Evolutionary conservation across 2,888 invertebrate species (phyloP).

Genomic region (Leptinotarsa juncta): DNA sequence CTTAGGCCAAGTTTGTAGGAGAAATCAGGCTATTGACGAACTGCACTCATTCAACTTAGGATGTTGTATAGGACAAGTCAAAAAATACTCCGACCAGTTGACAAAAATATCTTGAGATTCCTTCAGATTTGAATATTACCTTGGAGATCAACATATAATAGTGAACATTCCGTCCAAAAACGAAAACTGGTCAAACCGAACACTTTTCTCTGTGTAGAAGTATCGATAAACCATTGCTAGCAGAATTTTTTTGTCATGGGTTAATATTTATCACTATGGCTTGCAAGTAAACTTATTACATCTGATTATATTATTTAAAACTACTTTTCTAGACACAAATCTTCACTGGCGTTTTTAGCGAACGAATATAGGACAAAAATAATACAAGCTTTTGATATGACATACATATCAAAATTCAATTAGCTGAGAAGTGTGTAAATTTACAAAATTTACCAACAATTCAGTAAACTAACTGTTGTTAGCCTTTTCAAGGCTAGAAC

Average conservation of each 20-base stretch:
- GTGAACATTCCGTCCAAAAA: conserved; percentile 31
- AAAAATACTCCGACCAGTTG: conserved; percentile 23
- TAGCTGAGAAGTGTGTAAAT: neutral
- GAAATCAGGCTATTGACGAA: conserved; percentile 8
- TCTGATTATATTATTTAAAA: conserved; percentile 62
- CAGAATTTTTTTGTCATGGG: conserved; percentile 50
- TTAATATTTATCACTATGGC: conserved; percentile 61
- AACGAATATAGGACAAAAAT: conserved; percentile 30
- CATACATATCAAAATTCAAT: conserved; percentile 1
- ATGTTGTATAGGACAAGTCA: conserved; percentile 23
- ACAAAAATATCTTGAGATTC: conserved; percentile 23
- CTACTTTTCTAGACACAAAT: conserved; percentile 65
- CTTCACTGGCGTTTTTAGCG: conserved; percentile 58
- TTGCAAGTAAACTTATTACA: conserved; percentile 62
- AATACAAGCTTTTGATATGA: conserved; percentile 23
- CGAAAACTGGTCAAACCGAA: conserved; percentile 36
- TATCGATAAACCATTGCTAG: conserved; percentile 37
- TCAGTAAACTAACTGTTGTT: neutral
- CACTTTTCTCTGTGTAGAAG: conserved; percentile 26
- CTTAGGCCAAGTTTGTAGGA: conserved; percentile 17
- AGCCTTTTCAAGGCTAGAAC: neutral
- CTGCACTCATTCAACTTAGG: conserved; percentile 17
- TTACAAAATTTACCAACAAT: neutral
- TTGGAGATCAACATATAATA: conserved; percentile 33
- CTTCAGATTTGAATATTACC: conserved; percentile 1